Percentiles rank a stretch among this genome's conserved stretches.
phyloP scores from a whole-genome alignment of 2,797 vertebrate species.

The Arnoldichthys spilopterus region DNA sequence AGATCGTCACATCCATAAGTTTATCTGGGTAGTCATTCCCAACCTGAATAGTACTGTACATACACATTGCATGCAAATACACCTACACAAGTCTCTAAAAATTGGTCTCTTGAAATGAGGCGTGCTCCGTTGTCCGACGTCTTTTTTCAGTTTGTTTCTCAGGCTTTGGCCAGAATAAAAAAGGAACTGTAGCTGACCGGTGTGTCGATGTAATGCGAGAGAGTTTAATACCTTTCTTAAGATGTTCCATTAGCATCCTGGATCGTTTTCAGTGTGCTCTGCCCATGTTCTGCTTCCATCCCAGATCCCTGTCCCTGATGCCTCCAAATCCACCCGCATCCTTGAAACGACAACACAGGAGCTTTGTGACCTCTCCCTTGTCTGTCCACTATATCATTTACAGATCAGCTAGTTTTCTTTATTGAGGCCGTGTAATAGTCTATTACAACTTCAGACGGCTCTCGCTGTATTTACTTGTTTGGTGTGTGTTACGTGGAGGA shows the following conservation, averaged over 20 bases:
- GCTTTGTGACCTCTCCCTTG: conserved; percentile 4
- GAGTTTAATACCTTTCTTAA: too few species aligned
- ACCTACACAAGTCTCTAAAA: too few species aligned
- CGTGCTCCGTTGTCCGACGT: too few species aligned
- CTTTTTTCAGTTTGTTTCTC: too few species aligned
- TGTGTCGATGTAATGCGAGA: too few species aligned
- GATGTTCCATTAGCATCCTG: not conserved
- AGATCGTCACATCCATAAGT: too few species aligned
- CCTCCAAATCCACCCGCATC: conserved; percentile 8
- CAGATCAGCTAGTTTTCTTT: conserved; percentile 7
- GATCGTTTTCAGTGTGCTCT: not conserved
- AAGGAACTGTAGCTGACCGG: too few species aligned
- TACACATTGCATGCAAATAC: too few species aligned
- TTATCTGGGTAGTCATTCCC: too few species aligned
- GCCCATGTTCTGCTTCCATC: not conserved
- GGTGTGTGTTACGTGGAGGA: conserved; percentile 42
- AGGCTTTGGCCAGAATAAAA: too few species aligned
- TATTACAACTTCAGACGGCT: conserved; percentile 17
- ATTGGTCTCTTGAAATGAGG: too few species aligned
- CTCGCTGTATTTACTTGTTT: conserved; percentile 43
- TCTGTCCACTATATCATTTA: conserved; percentile 15
- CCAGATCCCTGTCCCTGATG: not conserved
- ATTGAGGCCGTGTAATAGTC: conserved; percentile 26
- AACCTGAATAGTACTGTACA: too few species aligned
- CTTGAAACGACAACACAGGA: not conserved